Base-by-base conservation (phyloP, 2,113 vertebrate genomes). In the Alaudala cheleensis region DNA sequence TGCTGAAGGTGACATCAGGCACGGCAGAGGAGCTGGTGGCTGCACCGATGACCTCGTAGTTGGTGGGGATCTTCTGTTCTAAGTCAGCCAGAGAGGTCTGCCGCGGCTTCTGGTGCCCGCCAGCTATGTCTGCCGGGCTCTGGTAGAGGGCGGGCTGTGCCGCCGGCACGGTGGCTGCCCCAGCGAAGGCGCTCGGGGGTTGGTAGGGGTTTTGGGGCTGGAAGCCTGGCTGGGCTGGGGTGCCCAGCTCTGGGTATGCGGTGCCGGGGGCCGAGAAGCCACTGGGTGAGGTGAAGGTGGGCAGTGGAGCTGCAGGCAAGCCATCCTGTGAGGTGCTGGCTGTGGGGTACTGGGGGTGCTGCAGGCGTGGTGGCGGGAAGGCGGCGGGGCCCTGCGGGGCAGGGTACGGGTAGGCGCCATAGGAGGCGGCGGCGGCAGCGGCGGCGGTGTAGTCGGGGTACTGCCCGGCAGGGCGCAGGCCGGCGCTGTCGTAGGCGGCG, bases 51-150 rank as follows among this genome's bases (percentile, higher is more conserved):
- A 99, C 98, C 92, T 99, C 99, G 28, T 99, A 99, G 97, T 99
- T 99, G 65, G 99, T 99, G 58, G 99, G 98, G 33, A 99, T 98
- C 95, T 99, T 99, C 94, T 99, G 99, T 90, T 99, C 99, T 80
- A 99, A 97, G 91, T 99, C 99, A 11, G 99, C 99, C 92, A 99
- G 97, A 2, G 99, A 99, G 7, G 99, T 99, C 96, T 99, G 99
- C 45, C 98, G 97, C 2, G 99, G 99, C 96, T 99, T 99, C 97
- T 99, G 99, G 92, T 99, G 98, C 29, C 97, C 97, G 4, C 98
- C 86, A 23, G 98, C 98, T 47, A 98, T 97, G 9, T 99, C 99
- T 14, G 97, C 95, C 1, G 98, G 98, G 47, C 97, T 97, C 64
- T 98, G 98, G 93, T 98, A 99, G 64, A 98, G 94, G 61, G 98